Base-by-base conservation (phyloP, 2,113 vertebrate species). In the Lichenostomus cassidix region DNA sequence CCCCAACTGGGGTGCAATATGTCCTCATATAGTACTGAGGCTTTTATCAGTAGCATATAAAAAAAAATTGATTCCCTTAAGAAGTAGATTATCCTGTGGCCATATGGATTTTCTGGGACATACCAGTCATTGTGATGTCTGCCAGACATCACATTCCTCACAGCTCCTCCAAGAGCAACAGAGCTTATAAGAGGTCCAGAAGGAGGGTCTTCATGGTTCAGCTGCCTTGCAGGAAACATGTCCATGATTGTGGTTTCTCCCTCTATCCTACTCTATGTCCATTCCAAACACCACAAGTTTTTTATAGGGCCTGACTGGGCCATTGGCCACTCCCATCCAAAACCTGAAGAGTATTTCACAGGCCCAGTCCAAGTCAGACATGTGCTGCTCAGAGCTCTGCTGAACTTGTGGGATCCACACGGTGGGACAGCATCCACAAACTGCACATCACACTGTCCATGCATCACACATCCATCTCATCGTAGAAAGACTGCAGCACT, bases 71-170 rank as follows among this genome's bases (percentile, higher is more conserved):
- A 28, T 76, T 82, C 37, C 52, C 11, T 44, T 31, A 28, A 71
- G 78, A 55, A 47, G 35, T 31, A 35, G 33, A 64, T 68, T 60
- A 50, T 37, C 21, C 59, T 44, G 22, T 3, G 25, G 19, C 10
- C 24, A 46, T 5, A 12, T 5, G 16, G 49, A 63, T 83, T 88
- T 95, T 73, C 86, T 69, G 31, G 33, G 44, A 63, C 2, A 0
- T 15, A 15, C 16, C 27, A 58, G 13, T 81, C 31, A 70, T 37
- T 5, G 0, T 41, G n/a, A 67, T 12, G 7, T 58, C 56, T 39
- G 24, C 41, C 67, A 60, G 46, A 37, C 0, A 1, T 33, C 41
- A 47, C 0, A 0, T 6, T 68, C 62, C 59, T 59, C 16, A 0
- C 58, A 68, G 53, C 47, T 68, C 33, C 55, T 24, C 35, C 16